Evolutionary conservation across 1,140 invertebrate genomes (phyloP).

Genomic region (Caenorhabditis briggsae): DNA sequence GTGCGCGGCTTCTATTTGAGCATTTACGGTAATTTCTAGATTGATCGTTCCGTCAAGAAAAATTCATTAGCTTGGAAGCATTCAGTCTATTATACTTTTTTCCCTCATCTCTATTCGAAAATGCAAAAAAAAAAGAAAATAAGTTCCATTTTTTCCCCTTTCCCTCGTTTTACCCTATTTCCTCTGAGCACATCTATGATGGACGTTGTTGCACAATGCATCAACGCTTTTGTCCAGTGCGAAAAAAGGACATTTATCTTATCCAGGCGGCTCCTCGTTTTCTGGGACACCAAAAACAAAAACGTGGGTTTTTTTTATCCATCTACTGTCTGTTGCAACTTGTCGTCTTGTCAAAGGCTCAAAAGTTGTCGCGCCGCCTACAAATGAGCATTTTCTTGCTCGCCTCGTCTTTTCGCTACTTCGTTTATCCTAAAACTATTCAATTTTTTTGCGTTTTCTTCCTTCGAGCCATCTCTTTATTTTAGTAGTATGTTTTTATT

Average conservation of each 20-base stretch:
- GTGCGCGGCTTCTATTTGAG: no score
- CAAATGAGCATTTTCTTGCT: constrained; percentile 33
- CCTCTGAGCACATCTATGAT: not conserved
- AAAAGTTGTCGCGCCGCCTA: constrained; percentile 53
- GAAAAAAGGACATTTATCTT: constrained; percentile 36
- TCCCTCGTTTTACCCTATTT: not conserved
- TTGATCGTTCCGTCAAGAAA: no score
- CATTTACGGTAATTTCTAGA: no score
- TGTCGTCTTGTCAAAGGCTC: constrained; percentile 48
- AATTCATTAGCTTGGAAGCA: no score
- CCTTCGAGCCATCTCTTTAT: constrained; percentile 8
- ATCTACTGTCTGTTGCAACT: constrained; percentile 51
- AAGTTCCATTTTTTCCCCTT: no score
- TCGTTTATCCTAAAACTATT: constrained; percentile 33
- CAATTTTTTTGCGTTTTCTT: constrained; percentile 14
- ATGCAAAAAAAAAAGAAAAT: not conserved
- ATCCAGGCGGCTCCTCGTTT: constrained; percentile 10
- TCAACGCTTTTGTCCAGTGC: not conserved
- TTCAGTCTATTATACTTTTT: no score
- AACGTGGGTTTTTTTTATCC: constrained; percentile 20
- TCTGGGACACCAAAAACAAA: constrained; percentile 7
- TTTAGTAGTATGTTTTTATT: constrained; percentile 37
- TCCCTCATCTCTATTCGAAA: not conserved
- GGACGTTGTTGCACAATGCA: not conserved
- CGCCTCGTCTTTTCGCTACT: not conserved